Conservation (phyloP, 2,888 invertebrate species). For the Atrina japonica region DNA sequence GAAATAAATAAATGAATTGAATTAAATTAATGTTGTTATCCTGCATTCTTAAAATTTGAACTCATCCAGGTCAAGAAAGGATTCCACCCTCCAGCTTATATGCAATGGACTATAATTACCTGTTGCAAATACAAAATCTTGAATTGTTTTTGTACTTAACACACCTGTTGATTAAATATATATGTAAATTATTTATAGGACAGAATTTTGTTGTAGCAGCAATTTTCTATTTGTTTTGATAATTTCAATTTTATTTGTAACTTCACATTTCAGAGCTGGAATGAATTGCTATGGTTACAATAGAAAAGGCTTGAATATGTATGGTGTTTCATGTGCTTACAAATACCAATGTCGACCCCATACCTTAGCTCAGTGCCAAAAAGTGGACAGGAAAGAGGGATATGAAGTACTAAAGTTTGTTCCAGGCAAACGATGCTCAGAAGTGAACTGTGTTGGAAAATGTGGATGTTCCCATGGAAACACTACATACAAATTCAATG, state of each 20-base stretch:
- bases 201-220: too few species aligned
- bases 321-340: constrained; percentile 69
- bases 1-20: too few species aligned
- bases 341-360: constrained; percentile 69
- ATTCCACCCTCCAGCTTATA: too few species aligned
- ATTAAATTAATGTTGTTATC: too few species aligned
- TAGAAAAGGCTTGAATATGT: constrained; percentile 70
- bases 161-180: neutral
- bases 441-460: constrained; percentile 65
- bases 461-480: constrained; percentile 76
- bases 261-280: constrained; percentile 74
- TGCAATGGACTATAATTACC: too few species aligned
- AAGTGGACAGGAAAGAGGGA: constrained; percentile 54
- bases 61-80: too few species aligned
- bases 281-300: constrained; percentile 75
- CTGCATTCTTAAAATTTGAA: too few species aligned
- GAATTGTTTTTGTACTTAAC: neutral
- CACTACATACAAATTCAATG: constrained; percentile 63
- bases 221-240: too few species aligned
- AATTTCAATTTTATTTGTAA: too few species aligned
- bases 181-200: neutral
- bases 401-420: constrained; percentile 70
- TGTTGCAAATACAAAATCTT: neutral
- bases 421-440: constrained; percentile 71
- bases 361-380: constrained; percentile 70